These are phyloP conservation scores for Semaprochilodus insignis DNA, from an alignment of 2,797 vertebrate genomes.

Conservation along the genomic window DNA sequence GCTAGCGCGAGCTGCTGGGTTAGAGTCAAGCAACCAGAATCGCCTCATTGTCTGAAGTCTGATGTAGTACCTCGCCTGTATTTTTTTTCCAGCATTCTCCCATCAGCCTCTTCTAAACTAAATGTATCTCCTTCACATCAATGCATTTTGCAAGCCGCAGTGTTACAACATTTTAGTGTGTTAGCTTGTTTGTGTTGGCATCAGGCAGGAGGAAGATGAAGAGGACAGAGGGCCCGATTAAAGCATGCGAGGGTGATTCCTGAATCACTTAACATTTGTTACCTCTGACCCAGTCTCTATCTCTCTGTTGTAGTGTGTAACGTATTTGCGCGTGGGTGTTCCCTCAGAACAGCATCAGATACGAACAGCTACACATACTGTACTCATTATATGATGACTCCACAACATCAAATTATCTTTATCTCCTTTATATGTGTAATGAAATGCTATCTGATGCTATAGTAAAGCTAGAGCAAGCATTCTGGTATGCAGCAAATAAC, in stretches of 20 bases:
- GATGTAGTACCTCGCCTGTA: too few species aligned
- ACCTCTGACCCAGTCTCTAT: constrained; percentile 57
- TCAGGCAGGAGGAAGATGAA: constrained; percentile 44
- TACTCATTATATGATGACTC: background rate
- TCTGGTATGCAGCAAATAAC: background rate
- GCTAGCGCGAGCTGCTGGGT: too few species aligned
- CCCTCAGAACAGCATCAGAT: background rate
- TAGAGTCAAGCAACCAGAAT: too few species aligned
- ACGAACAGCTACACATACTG: background rate
- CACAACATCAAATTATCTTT: background rate
- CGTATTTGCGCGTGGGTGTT: constrained; percentile 3
- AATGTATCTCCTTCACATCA: too few species aligned
- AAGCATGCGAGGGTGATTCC: constrained; percentile 45
- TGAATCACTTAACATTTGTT: constrained; percentile 38
- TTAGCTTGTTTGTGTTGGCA: constrained; percentile 40
- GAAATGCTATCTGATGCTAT: background rate
- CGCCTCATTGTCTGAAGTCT: too few species aligned
- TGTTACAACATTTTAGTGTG: background rate
- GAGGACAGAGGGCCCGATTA: constrained; percentile 47
- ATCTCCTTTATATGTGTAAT: background rate
- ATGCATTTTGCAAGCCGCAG: background rate
- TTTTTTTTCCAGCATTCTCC: too few species aligned
- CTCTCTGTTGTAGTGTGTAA: background rate
- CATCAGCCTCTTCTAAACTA: too few species aligned
- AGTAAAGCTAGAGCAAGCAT: background rate